A percentile compares a stretch with the other conserved stretches of the same genome.
These are phyloP conservation scores for Creontiades dilutus DNA, from an alignment of 2,888 invertebrate species.

Conservation along the genomic window DNA sequence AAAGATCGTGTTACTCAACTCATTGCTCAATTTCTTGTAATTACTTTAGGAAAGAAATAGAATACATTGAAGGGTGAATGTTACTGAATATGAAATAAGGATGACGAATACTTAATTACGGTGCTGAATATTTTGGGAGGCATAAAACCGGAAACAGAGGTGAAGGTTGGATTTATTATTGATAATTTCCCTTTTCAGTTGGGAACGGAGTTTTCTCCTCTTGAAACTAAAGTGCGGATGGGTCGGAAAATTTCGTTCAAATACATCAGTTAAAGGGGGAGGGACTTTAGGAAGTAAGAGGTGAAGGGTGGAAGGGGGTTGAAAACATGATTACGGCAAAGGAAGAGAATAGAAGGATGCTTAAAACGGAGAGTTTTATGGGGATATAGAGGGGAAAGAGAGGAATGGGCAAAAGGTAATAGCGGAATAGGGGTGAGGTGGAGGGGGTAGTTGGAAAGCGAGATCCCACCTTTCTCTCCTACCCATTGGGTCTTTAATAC, in stretches of 20 bases:
- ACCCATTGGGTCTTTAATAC: neutral
- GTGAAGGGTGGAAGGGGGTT: too few species aligned
- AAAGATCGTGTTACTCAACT: too few species aligned
- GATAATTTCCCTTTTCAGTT: neutral
- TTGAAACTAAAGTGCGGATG: neutral
- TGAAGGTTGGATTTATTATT: constrained; percentile 36
- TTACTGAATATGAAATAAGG: neutral
- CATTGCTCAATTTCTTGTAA: too few species aligned
- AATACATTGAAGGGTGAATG: too few species aligned
- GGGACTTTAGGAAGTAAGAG: too few species aligned
- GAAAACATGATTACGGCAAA: too few species aligned
- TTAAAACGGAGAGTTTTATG: neutral
- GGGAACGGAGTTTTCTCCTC: neutral
- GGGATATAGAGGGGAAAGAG: too few species aligned
- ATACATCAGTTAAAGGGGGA: neutral
- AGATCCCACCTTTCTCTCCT: neutral
- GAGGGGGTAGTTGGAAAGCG: neutral
- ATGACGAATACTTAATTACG: constrained; percentile 33
- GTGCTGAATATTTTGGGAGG: constrained; percentile 31
- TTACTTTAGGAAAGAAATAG: too few species aligned
- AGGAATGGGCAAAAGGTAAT: neutral
- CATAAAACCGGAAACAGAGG: constrained; percentile 11
- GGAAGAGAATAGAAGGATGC: too few species aligned
- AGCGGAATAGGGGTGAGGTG: neutral
- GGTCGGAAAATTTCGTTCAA: neutral